These are phyloP conservation scores for Orientallactaga bullata DNA, from an alignment of 2,113 vertebrate species.

Conservation along the genomic window DNA sequence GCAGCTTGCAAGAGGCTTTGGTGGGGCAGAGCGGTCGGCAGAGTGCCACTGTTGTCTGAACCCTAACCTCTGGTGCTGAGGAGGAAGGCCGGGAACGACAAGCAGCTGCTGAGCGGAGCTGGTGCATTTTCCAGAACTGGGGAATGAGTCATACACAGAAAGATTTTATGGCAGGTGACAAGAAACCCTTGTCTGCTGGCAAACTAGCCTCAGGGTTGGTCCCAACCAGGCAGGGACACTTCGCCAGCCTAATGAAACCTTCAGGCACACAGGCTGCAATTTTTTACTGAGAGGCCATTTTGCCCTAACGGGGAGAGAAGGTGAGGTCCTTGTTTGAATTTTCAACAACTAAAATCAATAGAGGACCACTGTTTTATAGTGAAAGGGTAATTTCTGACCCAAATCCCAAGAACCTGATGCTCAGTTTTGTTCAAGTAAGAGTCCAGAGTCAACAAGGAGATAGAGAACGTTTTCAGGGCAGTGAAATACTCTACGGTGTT, in stretches of 20 bases:
- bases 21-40: neutral
- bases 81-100: neutral
- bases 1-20: neutral
- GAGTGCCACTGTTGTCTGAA: neutral
- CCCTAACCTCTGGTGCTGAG: neutral
- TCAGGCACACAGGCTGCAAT: too few relatives aligned
- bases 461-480: neutral
- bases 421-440: neutral
- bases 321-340: neutral
- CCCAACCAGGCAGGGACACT: neutral
- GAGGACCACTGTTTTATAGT: neutral
- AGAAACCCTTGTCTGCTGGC: neutral
- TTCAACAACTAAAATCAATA: neutral
- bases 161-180: neutral
- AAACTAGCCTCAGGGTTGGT: too few relatives aligned
- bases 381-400: neutral
- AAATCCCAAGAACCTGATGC: neutral
- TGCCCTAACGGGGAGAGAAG: neutral
- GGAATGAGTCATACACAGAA: neutral
- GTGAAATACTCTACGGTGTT: too few relatives aligned
- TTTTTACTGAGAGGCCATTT: neutral
- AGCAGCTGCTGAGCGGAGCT: neutral
- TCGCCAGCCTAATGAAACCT: neutral
- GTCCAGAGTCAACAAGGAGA: neutral
- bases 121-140: neutral